Percentiles rank a stretch among this genome's conserved stretches.
phyloP scores from a whole-genome alignment of 2,797 vertebrate genomes.

The Alca torda region DNA sequence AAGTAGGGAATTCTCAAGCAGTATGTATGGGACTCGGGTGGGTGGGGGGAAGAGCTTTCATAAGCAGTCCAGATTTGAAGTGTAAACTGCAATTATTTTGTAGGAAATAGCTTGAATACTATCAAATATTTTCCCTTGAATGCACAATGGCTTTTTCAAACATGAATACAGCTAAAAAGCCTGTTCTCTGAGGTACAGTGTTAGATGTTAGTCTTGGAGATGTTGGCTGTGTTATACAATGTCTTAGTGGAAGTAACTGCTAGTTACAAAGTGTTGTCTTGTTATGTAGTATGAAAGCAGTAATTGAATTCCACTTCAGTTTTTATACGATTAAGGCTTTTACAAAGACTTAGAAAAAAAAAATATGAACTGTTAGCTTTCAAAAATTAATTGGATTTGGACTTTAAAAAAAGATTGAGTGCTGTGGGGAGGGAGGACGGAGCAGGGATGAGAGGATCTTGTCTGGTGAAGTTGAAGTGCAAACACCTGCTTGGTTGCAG shows the following conservation, averaged over 20 bases:
- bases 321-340: background rate
- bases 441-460: background rate
- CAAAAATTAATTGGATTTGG: background rate
- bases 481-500: background rate
- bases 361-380: background rate
- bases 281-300: background rate
- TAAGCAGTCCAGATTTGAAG: background rate
- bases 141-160: background rate
- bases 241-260: background rate
- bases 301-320: background rate
- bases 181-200: background rate
- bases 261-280: background rate
- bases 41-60: background rate
- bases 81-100: background rate
- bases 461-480: background rate
- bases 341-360: background rate
- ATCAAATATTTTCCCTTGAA: background rate
- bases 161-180: background rate
- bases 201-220: background rate
- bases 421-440: background rate
- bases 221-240: background rate
- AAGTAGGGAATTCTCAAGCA: background rate
- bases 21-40: accelerated
- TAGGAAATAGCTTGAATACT: background rate
- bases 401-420: background rate